Percentiles rank a stretch among this genome's conserved stretches.
These are phyloP conservation scores for Papio anubis DNA, from an alignment of 2,113 vertebrate species.

Conservation along the genomic window DNA sequence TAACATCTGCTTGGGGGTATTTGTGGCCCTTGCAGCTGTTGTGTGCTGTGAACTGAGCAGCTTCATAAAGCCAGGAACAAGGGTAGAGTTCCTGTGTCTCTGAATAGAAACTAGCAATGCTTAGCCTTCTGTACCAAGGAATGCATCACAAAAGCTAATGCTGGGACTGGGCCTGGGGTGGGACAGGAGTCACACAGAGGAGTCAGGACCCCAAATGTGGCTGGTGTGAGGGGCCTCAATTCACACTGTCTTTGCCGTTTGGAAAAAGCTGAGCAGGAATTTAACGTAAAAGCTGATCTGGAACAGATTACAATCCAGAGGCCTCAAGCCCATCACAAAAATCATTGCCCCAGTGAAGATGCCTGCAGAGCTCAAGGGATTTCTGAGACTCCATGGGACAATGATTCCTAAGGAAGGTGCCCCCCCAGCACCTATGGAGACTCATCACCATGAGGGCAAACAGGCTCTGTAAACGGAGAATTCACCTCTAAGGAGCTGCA, in stretches of 20 bases:
- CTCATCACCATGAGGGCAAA: rapidly evolving
- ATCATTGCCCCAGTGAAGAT: rapidly evolving
- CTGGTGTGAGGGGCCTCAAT: neutral
- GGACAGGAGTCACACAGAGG: neutral
- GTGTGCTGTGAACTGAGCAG: neutral
- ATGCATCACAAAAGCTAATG: rapidly evolving
- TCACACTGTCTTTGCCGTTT: too few species aligned
- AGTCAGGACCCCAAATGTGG: neutral
- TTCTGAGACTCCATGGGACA: too few species aligned
- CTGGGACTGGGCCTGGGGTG: neutral
- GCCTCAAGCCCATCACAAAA: rapidly evolving
- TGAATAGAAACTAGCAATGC: neutral
- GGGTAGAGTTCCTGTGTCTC: rapidly evolving
- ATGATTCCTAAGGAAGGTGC: too few species aligned
- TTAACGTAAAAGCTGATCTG: neutral
- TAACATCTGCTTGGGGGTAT: rapidly evolving
- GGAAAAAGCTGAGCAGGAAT: neutral
- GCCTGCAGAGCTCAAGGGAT: rapidly evolving
- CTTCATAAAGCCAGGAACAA: neutral
- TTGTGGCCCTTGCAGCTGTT: neutral
- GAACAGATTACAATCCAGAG: neutral
- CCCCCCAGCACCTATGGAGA: neutral
- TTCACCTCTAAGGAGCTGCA: too few species aligned
- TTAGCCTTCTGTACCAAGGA: neutral
- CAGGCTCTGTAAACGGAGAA: neutral